Conservation (phyloP, 2,888 invertebrate species). For the Perizoma affinitatum region DNA sequence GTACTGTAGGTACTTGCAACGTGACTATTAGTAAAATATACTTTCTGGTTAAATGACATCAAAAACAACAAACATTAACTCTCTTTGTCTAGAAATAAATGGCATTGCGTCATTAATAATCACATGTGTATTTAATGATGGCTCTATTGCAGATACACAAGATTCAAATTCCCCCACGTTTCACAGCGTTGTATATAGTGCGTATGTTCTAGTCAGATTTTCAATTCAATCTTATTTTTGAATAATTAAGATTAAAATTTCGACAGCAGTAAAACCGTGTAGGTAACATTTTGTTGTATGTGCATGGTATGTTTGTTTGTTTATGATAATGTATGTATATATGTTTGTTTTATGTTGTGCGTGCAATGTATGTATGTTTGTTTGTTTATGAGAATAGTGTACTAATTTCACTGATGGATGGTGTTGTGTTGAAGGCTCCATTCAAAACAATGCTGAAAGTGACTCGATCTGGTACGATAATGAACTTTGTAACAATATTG, state of each 20-base stretch:
- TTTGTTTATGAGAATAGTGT: constrained; percentile 17
- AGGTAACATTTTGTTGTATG: background rate
- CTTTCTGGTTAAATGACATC: constrained; percentile 17
- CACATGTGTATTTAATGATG: too few species aligned
- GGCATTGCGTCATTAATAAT: too few species aligned
- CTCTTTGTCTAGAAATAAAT: constrained; percentile 15
- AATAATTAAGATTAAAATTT: constrained; percentile 7
- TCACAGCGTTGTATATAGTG: background rate
- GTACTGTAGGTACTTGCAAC: too few species aligned
- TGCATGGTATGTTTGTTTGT: constrained; percentile 21
- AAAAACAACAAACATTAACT: constrained; percentile 24
- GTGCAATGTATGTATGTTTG: constrained; percentile 19
- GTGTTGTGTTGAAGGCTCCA: constrained; percentile 10
- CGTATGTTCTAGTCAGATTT: background rate
- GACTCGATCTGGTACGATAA: constrained; percentile 13
- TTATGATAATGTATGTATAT: constrained; percentile 9
- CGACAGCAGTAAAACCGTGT: too few species aligned
- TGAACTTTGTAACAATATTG: constrained; percentile 13
- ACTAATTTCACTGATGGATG: constrained; percentile 27
- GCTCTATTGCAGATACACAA: constrained; percentile 1
- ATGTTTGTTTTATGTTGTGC: too few species aligned
- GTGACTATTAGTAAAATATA: constrained; percentile 12
- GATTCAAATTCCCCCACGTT: background rate
- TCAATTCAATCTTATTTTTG: constrained; percentile 1
- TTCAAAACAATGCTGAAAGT: constrained; percentile 23